These are phyloP conservation scores for Phaethornis superciliosus DNA, from an alignment of 2,113 vertebrate genomes.

Conservation along the genomic window DNA sequence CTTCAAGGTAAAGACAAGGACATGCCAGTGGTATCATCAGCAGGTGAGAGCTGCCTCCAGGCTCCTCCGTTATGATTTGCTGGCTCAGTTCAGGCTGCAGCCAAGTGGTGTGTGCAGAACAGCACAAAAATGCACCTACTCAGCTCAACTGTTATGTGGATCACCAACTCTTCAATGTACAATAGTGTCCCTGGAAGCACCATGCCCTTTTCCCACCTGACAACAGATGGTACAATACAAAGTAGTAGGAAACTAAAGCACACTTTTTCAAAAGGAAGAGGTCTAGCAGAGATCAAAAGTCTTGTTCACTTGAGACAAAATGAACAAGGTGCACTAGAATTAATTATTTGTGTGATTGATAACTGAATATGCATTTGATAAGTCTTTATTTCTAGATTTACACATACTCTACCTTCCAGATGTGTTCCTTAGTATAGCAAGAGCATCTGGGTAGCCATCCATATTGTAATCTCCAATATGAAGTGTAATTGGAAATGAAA, in stretches of 20 bases:
- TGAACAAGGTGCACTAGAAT: not conserved
- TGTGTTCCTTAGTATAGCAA: constrained; percentile 88
- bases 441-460: constrained; percentile 96
- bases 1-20: constrained; percentile 49
- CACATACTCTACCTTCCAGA: constrained; percentile 83
- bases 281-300: not conserved
- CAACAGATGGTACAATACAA: not conserved
- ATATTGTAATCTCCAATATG: constrained; percentile 97
- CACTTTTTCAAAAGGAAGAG: not conserved
- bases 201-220: not conserved
- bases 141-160: not conserved
- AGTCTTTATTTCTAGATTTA: not conserved
- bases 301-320: not conserved
- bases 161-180: not conserved
- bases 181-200: not conserved
- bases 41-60: constrained; percentile 14
- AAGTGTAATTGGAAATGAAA: constrained; percentile 82
- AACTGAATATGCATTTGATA: not conserved
- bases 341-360: not conserved
- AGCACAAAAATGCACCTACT: not conserved
- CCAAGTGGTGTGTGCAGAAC: not conserved
- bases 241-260: not conserved
- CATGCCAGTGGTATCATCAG: not conserved
- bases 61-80: not conserved
- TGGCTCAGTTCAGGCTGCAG: not conserved